Base-by-base conservation (phyloP, 2,888 invertebrate species). In the Chrysolina oricalcia region DNA sequence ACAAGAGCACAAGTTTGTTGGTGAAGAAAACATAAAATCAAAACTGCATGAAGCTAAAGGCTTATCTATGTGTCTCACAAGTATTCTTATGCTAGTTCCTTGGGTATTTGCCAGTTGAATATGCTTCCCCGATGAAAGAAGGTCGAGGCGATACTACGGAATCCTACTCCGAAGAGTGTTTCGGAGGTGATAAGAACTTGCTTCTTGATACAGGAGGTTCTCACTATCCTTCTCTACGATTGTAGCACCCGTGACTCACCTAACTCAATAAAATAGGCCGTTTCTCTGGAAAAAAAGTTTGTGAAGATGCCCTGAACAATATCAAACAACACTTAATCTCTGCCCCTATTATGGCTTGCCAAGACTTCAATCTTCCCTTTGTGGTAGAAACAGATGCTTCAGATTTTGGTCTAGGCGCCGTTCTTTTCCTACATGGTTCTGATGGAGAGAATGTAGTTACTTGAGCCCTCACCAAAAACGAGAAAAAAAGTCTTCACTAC, bases 201-300 rank as follows among this genome's bases (percentile, higher is more conserved):
- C 8, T 68, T 77, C 15, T 68, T 76, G 80, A 40, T 83, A 82
- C 48, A 62, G 81, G n/a, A n/a, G n/a, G n/a, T n/a, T n/a, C n/a
- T n/a, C n/a, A 0, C 68, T 66, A 13, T 43, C 64, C 10, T 65
- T 73, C 23, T 68, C 73, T 2, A 70, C 68, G 15, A 21, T 77
- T 2, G 50, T 74, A 10, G 76, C 78, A 0, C 79, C 78, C 3
- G 15, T 81, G 2, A 77, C 72, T 1, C n/a, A 69, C 4, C 67
- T 80, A 11, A 73, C 74, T 1, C 59, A 72, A 43, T 81, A 82
- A 56, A 76, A 78, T 35, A 62, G 15, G 11, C 41, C 48, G 21
- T 81, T 69, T 23, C 17, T 70, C 19, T 82, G 81, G 81, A 65
- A 65, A 0, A 46, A 73, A 13, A 71, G 70, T n/a, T 8, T 76